Conservation (phyloP, 2,797 vertebrate genomes). For the Varecia variegata region DNA sequence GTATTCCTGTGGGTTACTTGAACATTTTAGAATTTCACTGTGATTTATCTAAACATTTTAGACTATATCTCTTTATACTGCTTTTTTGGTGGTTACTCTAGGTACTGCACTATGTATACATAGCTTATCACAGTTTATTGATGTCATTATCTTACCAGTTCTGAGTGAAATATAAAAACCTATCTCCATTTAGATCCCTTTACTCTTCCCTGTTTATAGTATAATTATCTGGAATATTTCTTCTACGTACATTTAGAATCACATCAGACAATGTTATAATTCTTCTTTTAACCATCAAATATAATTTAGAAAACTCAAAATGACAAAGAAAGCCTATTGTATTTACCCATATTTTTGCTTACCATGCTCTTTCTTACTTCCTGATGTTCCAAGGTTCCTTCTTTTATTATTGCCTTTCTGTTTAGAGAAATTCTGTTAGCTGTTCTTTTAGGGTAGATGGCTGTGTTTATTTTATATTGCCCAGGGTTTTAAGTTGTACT, state of each 20-base stretch:
- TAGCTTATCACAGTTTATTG: not conserved
- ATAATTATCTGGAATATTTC: not conserved
- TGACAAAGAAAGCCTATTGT: not conserved
- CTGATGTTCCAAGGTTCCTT: not conserved
- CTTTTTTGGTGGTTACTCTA: not conserved
- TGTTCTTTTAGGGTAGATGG: not conserved
- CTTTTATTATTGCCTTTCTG: not conserved
- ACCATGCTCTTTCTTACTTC: not conserved
- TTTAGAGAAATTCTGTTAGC: not conserved
- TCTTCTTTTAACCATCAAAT: not conserved
- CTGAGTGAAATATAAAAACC: not conserved
- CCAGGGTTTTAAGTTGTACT: not conserved
- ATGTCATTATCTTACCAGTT: not conserved
- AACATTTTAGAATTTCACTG: not conserved
- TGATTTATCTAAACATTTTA: not conserved
- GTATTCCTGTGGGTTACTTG: not conserved
- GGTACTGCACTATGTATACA: not conserved
- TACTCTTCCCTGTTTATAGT: not conserved
- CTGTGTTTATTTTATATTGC: not conserved
- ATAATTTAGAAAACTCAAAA: constrained; percentile 38
- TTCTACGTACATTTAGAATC: not conserved
- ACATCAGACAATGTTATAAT: not conserved
- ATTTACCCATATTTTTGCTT: not conserved
- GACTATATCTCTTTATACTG: not conserved
- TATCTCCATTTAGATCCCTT: not conserved